Evolutionary conservation across 92 coral and sea anemone genomes (phyloP).

Genomic region (Palythoa grandis): DNA sequence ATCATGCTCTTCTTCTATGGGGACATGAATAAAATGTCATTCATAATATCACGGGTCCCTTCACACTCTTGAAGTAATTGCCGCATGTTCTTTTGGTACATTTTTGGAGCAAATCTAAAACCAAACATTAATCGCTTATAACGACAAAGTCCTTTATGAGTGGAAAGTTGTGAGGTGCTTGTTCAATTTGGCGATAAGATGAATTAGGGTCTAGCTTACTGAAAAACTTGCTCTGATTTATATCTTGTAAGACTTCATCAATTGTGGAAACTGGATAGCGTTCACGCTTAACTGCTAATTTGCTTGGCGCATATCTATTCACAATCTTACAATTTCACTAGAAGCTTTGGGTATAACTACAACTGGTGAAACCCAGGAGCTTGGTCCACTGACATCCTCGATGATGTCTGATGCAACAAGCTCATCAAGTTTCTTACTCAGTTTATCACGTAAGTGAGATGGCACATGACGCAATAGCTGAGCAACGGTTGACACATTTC

Average conservation of each 20-base stretch:
- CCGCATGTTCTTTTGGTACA: not conserved
- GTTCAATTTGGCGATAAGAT: not conserved
- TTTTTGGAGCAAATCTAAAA: too few species aligned
- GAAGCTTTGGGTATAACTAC: conserved; percentile 37
- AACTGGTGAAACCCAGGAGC: conserved; percentile 34
- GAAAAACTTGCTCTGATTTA: not conserved
- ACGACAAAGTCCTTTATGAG: too few species aligned
- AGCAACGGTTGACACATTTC: conserved; percentile 13
- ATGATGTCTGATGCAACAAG: too few species aligned
- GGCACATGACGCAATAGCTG: conserved; percentile 20
- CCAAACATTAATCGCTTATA: too few species aligned
- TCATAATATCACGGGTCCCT: conserved; percentile 57
- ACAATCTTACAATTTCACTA: conserved; percentile 46
- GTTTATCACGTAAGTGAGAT: conserved; percentile 21
- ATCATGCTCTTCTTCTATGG: conserved; percentile 63
- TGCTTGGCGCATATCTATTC: conserved; percentile 66
- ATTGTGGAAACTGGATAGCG: conserved; percentile 45
- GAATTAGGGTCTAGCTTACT: conserved; percentile 48
- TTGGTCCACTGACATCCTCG: conserved; percentile 53
- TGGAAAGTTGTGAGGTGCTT: too few species aligned
- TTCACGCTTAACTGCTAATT: conserved; percentile 54
- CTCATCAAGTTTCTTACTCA: too few species aligned
- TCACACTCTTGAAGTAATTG: conserved; percentile 57
- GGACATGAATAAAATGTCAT: not conserved
- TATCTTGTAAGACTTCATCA: conserved; percentile 14